Conservation (phyloP, 2,113 vertebrate genomes). For the Tragelaphus strepsiceros region DNA sequence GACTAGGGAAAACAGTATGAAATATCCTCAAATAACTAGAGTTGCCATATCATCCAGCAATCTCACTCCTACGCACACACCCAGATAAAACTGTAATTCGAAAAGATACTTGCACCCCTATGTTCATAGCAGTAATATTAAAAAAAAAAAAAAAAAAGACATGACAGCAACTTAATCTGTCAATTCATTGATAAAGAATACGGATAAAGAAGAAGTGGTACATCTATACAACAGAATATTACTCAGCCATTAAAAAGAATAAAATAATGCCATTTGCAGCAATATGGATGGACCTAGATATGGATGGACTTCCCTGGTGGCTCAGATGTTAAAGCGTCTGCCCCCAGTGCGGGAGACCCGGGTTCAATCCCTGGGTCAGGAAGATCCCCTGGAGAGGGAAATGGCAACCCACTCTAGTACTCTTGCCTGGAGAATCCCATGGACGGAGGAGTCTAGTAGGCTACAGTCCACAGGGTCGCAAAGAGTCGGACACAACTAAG, state of each 20-base stretch:
- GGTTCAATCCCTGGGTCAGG: no score
- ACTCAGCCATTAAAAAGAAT: background rate
- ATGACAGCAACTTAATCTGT: background rate
- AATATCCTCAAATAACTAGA: background rate
- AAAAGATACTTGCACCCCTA: background rate
- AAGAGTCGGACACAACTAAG: no score
- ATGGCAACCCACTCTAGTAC: no score
- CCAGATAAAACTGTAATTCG: background rate
- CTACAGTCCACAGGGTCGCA: no score
- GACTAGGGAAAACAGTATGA: background rate
- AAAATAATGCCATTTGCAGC: background rate
- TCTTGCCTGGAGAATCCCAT: no score
- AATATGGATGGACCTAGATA: background rate
- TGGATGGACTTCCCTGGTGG: no score
- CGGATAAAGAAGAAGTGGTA: background rate
- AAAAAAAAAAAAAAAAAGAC: background rate
- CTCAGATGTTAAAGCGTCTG: no score
- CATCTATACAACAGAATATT: background rate
- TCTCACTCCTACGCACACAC: background rate
- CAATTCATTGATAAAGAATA: background rate
- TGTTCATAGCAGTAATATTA: background rate
- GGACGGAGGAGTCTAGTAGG: no score
- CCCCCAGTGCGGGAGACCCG: no score
- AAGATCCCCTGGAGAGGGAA: no score
- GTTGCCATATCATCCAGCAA: background rate